Base-by-base conservation (phyloP, 2,888 invertebrate genomes). In the Platycheirus rosarum region DNA sequence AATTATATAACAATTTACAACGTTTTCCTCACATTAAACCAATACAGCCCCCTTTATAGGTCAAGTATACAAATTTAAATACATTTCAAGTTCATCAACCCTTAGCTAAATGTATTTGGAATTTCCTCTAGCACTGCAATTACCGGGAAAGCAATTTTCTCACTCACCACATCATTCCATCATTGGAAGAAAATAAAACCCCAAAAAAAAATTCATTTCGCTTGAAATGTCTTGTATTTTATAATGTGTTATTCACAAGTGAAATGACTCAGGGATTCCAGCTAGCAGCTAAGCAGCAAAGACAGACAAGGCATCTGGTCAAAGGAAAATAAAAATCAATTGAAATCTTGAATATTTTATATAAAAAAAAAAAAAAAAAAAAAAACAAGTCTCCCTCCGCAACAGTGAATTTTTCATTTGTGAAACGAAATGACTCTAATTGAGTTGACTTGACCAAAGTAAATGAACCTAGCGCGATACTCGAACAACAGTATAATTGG, bases 401-500 rank as follows among this genome's bases (percentile, higher is more conserved):
- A 9, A 5, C 11, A 46, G 42, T 23, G 35, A 26, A 9, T 11
- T 26, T 32, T 13, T 18, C 11, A 9, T 13, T 9, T 40, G 18
- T 20, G 23, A 23, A 26, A 48, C 3, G 16, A 57, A 74, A 66
- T 66, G 40, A 51, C 53, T 69, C 69, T 48, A 62, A 69, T 76
- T 69, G 62, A 76, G 46, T 29, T 69, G 49, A 73, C 29, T 53
- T 40, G 26, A 32, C 51, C 20, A 46, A 62, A 55, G 62, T 63
- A 62, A 76, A 78, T 66, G 77, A 66, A 60, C 66, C 11, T 18
- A 1, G n/a, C 20, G 20, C 32, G 11, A 29, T 6, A 40, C 23
- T 14, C 55, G 68, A 60, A 44, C 66, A 60, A 68, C 78, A 55
- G 63, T 23, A 6, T 79, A 79, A 79, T 79, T 79, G 78, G 68